Conservation (phyloP, 2,797 vertebrate species). For the Gymnothorax javanicus region DNA sequence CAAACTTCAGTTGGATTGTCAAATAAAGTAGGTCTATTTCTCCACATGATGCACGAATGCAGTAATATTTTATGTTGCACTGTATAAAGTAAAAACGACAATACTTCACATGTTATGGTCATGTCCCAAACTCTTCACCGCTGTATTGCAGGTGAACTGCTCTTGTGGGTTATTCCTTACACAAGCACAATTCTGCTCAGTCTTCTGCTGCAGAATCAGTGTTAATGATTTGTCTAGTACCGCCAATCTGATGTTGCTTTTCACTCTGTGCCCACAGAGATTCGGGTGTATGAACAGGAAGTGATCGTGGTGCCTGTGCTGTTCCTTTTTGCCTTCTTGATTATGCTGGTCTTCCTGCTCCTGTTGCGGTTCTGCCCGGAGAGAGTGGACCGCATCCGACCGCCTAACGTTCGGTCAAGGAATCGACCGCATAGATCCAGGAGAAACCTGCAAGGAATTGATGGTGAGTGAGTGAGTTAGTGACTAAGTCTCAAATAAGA, state of each 20-base stretch:
- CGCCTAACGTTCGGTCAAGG: neutral
- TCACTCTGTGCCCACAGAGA: slow-evolving; percentile 54
- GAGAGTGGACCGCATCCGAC: slow-evolving; percentile 63
- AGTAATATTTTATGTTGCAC: neutral
- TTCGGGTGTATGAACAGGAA: slow-evolving; percentile 79
- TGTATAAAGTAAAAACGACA: neutral
- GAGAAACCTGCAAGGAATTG: slow-evolving; percentile 70
- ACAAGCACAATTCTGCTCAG: neutral
- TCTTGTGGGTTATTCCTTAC: neutral
- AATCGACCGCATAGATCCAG: slow-evolving; percentile 45
- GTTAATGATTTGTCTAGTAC: neutral
- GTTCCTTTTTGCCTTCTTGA: slow-evolving; percentile 77
- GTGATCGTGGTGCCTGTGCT: slow-evolving; percentile 85
- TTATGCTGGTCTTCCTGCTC: slow-evolving; percentile 80
- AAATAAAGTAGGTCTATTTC: neutral
- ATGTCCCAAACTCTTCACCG: neutral
- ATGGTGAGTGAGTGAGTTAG: slow-evolving; percentile 58
- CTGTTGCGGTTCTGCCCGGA: slow-evolving; percentile 75
- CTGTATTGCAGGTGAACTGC: neutral
- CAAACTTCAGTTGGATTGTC: neutral
- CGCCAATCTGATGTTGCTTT: neutral
- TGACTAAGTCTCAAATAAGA: neutral
- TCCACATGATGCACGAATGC: neutral
- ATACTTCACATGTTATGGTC: neutral
- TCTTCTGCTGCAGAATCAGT: neutral